Percentiles rank a stretch among this genome's conserved stretches.
Evolutionary conservation across 2,888 invertebrate genomes (phyloP).

Genomic region (Pyralis farinalis): DNA sequence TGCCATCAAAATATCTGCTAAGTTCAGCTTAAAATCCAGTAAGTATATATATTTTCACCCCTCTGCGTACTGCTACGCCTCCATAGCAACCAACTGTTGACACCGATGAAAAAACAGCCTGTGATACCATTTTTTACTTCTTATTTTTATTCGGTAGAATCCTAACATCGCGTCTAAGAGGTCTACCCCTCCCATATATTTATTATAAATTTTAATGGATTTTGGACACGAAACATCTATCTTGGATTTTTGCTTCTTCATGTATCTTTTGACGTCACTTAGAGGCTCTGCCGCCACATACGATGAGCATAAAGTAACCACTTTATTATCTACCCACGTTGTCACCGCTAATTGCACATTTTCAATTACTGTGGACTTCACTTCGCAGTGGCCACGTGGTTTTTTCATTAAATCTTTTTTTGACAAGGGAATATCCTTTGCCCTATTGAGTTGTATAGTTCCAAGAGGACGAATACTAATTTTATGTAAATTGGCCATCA

Average conservation of each 20-base stretch:
- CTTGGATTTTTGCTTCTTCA: not conserved
- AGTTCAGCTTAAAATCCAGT: not conserved
- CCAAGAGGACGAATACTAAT: not conserved
- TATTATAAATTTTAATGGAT: slow-evolving; percentile 4
- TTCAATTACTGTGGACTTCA: not conserved
- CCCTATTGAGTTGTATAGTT: slow-evolving; percentile 1
- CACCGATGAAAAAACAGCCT: slow-evolving; percentile 18
- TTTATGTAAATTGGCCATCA: slow-evolving; percentile 1
- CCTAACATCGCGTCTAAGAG: slow-evolving; percentile 18
- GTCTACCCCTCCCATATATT: slow-evolving; percentile 16
- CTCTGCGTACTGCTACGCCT: not conserved
- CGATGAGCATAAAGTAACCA: not conserved
- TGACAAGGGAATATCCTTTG: not conserved
- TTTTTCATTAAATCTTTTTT: slow-evolving; percentile 2
- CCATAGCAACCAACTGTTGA: slow-evolving; percentile 19
- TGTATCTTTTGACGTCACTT: not conserved
- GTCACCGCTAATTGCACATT: not conserved
- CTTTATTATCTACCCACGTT: slow-evolving; percentile 4
- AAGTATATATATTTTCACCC: not conserved
- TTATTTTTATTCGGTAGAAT: slow-evolving; percentile 18
- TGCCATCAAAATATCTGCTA: not conserved
- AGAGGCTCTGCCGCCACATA: slow-evolving; percentile 1
- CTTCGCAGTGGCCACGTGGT: not conserved
- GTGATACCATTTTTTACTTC: slow-evolving; percentile 17
- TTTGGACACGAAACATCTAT: slow-evolving; percentile 1